phyloP scores from a whole-genome alignment of 2,113 vertebrate genomes.

The Plecturocebus donacophilus region DNA sequence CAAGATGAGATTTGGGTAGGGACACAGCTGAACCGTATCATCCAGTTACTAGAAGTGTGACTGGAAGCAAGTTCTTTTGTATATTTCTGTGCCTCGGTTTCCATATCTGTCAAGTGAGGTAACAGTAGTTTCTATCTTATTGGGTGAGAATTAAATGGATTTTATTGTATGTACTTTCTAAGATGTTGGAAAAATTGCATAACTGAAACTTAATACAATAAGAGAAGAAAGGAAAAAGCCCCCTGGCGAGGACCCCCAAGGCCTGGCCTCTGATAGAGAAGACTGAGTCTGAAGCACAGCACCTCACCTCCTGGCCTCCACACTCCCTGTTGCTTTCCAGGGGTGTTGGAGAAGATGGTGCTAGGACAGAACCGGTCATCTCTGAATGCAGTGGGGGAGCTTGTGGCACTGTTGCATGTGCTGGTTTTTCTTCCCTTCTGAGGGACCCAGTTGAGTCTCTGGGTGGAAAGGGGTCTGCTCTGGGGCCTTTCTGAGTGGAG shows the following conservation, averaged over 20 bases:
- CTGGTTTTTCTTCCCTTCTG: accelerated
- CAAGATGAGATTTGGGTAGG: too few species aligned
- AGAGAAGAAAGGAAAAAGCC: not conserved
- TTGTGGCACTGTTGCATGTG: not conserved
- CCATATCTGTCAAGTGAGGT: not conserved
- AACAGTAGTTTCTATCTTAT: not conserved
- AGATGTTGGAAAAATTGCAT: not conserved
- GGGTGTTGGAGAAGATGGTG: too few species aligned
- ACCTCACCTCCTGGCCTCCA: accelerated
- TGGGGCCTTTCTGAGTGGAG: not conserved
- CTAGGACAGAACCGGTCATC: accelerated
- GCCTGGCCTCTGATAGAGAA: not conserved
- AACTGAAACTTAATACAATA: not conserved
- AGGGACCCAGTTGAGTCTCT: accelerated
- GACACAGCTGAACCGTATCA: too few species aligned
- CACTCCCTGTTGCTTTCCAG: not conserved
- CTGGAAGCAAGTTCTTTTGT: not conserved
- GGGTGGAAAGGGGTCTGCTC: accelerated
- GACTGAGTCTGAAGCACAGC: not conserved
- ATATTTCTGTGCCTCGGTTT: not conserved
- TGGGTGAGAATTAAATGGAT: not conserved
- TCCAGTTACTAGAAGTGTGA: not conserved
- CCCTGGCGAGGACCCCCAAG: not conserved
- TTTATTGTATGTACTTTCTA: not conserved
- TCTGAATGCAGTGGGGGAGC: not conserved